Evolutionary conservation across 2,888 invertebrate species (phyloP).

Genomic region (Metalampra italica): DNA sequence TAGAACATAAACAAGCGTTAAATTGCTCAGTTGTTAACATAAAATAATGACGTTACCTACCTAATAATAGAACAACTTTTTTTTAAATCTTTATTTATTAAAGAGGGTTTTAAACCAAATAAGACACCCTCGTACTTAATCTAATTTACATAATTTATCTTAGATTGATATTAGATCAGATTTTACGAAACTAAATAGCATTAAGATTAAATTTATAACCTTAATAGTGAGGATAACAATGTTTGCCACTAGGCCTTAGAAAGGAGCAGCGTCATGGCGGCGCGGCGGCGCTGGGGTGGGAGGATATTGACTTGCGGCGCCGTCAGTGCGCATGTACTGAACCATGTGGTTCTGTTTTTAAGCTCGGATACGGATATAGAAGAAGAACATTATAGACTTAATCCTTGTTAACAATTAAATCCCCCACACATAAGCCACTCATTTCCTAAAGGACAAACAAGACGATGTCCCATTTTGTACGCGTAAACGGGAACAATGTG

Average conservation of each 20-base stretch:
- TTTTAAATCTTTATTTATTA: background rate
- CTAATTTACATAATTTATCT: background rate
- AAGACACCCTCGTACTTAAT: background rate
- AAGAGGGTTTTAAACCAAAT: background rate
- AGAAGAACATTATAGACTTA: conserved; percentile 38
- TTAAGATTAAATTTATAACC: too few species aligned
- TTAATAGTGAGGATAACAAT: background rate
- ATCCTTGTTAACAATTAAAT: conserved; percentile 33
- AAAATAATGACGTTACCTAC: too few species aligned
- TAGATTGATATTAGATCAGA: background rate
- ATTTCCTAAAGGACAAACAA: background rate
- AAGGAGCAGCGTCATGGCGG: conserved; percentile 68
- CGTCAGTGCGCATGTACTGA: conserved; percentile 70
- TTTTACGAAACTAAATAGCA: background rate
- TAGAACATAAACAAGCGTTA: too few species aligned
- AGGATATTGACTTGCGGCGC: conserved; percentile 75
- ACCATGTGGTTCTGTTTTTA: conserved; percentile 74
- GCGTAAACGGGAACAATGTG: background rate
- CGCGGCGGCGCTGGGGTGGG: conserved; percentile 65
- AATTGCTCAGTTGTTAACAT: too few species aligned
- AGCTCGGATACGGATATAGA: conserved; percentile 30
- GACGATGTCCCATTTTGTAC: conserved; percentile 3
- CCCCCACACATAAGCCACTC: conserved; percentile 5
- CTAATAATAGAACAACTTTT: too few species aligned
- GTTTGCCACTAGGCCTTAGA: conserved; percentile 32